phyloP scores from a whole-genome alignment of 2,888 invertebrate genomes.

The Dynastes tityus region DNA sequence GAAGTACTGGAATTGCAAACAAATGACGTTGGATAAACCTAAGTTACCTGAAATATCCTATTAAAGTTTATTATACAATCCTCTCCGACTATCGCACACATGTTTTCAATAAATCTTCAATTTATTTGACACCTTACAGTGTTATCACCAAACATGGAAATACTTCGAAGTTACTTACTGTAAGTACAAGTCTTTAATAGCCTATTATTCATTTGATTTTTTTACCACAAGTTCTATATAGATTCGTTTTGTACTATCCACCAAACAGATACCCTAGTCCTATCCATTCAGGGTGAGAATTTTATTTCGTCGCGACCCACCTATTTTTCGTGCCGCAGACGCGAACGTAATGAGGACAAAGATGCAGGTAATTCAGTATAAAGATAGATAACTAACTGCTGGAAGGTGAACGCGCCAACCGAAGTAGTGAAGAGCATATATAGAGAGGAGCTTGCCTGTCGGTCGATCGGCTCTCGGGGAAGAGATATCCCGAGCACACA shows the following conservation, averaged over 20 bases:
- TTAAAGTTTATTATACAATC: no score
- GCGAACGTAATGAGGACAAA: constrained; percentile 37
- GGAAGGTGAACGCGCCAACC: constrained; percentile 28
- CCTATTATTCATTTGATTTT: no score
- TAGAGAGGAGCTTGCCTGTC: constrained; percentile 6
- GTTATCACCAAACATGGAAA: no score
- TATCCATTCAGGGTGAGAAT: not conserved
- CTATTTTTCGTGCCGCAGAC: constrained; percentile 8
- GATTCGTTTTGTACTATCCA: not conserved
- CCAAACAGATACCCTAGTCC: not conserved
- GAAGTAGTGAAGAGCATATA: not conserved
- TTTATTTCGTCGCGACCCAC: constrained; percentile 25
- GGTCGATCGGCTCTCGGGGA: constrained; percentile 28
- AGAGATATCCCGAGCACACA: constrained; percentile 56
- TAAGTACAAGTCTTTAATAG: no score
- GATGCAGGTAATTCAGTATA: constrained; percentile 38
- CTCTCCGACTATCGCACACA: no score
- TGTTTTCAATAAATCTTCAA: no score
- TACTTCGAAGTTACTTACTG: no score
- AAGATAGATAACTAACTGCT: constrained; percentile 36
- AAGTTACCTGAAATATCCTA: no score
- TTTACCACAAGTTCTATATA: no score
- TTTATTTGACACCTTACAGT: no score
- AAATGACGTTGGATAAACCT: no score
- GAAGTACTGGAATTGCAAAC: no score